phyloP scores from a whole-genome alignment of 2,113 vertebrate genomes.

The Lagopus leucura region DNA sequence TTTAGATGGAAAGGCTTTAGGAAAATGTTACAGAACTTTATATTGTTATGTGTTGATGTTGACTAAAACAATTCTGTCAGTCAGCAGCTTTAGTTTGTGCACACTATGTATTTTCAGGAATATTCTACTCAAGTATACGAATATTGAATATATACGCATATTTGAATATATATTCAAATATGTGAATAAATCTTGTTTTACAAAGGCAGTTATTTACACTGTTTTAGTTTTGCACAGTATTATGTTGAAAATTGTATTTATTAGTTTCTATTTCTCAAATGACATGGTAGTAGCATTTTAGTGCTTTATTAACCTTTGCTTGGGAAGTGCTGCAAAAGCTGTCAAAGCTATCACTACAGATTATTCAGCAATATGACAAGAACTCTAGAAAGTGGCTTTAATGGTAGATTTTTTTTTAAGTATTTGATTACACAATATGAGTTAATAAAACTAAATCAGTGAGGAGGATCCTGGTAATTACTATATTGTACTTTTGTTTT shows the following conservation, averaged over 20 bases:
- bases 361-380: neutral
- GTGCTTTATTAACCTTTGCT: neutral
- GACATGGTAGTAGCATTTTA: neutral
- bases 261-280: neutral
- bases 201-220: neutral
- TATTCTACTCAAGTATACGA: slow-evolving; percentile 14
- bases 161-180: too few relatives aligned
- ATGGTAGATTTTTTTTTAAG: neutral
- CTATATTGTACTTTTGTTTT: neutral
- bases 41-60: slow-evolving; percentile 56
- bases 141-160: too few relatives aligned
- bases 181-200: neutral
- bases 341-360: neutral
- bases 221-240: neutral
- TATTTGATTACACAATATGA: neutral
- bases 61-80: slow-evolving; percentile 9
- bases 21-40: slow-evolving; percentile 53
- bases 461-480: neutral
- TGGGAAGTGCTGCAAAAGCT: neutral
- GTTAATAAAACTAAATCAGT: neutral
- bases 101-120: slow-evolving; percentile 61
- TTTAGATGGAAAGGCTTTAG: slow-evolving; percentile 64
- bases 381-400: neutral
- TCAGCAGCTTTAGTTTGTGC: slow-evolving; percentile 46
- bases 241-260: neutral